Evolutionary conservation across 2,888 invertebrate genomes (phyloP), one percentile per base, ranked within the genome.

Genomic region (Cistogaster globosa): DNA sequence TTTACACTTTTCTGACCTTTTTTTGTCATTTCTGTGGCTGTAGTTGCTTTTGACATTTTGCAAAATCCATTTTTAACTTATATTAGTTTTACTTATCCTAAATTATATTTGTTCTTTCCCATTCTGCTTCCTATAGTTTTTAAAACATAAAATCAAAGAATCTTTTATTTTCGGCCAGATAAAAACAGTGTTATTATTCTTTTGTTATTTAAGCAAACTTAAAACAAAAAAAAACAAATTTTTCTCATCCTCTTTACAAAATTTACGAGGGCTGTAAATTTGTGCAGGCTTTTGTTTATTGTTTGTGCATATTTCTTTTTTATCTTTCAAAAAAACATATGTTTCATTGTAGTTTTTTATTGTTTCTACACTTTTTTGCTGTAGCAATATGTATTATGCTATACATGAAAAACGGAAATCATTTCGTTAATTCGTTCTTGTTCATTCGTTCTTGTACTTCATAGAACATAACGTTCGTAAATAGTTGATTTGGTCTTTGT

Each of bases 391-490:
- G 88, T 90, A 89, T 86, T 14, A 62, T 77, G 68, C 67, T 12
- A 12, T 42, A 4, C 72, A 82, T 58, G 57, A 68, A 57, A 67
- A 58, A 81, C 75, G 57, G 82, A 48, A 72, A 77, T 77, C 53
- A 84, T 87, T 84, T 8, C 87, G 80, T 83, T 60, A 57, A 68
- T n/a, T n/a, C n/a, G n/a, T n/a, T n/a, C n/a, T n/a, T n/a, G n/a
- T n/a, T 60, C 75, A 58, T 58, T 51, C 42, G 55, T 63, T 48
- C 14, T 48, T 58, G n/a, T 58, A 58, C 18, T 45, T 22, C 36
- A 45, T 6, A 14, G 45, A 48, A 65, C 65, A 51, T 60, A 60
- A 1, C 20, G 51, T 11, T 32, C 12, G 9, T 45, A 18, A 14
- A 22, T 18, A 18, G 58, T 48, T 32, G 42, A 3, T 2, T 12